Base-by-base conservation (phyloP, 2,113 vertebrate genomes). In the Rhinolophus sinicus region DNA sequence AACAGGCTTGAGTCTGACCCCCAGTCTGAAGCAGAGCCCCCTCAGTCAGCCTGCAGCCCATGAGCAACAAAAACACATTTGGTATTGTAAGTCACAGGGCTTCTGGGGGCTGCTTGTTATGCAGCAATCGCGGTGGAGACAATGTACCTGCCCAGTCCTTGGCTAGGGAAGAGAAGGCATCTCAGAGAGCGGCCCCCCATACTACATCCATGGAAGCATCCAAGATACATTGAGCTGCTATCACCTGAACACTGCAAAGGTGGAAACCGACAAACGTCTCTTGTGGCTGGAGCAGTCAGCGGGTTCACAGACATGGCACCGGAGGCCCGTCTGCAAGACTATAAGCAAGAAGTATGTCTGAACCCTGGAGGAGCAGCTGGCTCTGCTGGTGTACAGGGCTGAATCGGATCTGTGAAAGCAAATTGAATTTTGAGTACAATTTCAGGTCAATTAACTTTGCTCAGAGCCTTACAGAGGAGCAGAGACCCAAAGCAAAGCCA, bases 401-500 rank as follows among this genome's bases (percentile, higher is more conserved):
- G 95, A 96, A 97, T 97, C 72, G 58, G 97, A 95, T 93, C 97
- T 94, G 95, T 92, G 95, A 96, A 96, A 94, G 88, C 90, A 97
- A 93, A 97, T 90, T 94, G 97, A 97, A 97, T 97, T 98, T 96
- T 97, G 97, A 97, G 96, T 97, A 98, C 84, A 98, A 96, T 97
- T 98, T 98, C 95, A 83, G 65, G 90, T 96, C 97, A 97, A 97
- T 98, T 97, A 97, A 93, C 75, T 73, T 64, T 78, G 76, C 60
- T 60, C 94, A 95, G 72, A 94, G 92, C 95, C 97, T 95, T 87
- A 91, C 93, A 97, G 97, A 97, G 58, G 83, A 93, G 96, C 93
- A 89, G 93, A 90, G 97, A 97, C 72, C 96, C 86, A 94, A 96
- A 90, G 91, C 96, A 97, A 97, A 97, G 95, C 95, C 97, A 97